Evolutionary conservation across 2,888 invertebrate species (phyloP), one percentile per base, ranked within the genome.

Genomic region (Apeira syringaria): DNA sequence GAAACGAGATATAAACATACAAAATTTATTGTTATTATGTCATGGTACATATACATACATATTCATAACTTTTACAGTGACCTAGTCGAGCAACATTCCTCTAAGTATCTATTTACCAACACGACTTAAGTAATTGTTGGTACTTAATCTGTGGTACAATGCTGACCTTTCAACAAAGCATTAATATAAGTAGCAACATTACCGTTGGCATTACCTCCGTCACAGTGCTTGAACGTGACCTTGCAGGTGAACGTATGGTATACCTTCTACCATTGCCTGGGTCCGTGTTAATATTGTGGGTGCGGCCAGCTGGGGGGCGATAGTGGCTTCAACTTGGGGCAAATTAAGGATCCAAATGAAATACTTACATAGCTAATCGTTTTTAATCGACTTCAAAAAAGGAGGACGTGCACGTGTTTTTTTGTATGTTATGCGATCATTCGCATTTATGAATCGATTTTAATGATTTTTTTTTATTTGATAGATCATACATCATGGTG

Each of bases 171-270:
- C 32, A 45, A 49, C 51, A 32, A 45, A 59, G 56, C 61, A 64
- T 70, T 70, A 61, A 60, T 68, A 68, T 69, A 52, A 64, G 70
- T 61, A 59, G 61, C 56, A 48, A 28, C 11, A 27, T 43, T 36
- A 30, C 30, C 29, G 27, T 36, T 28, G 13, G 56, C 45, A 55
- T 61, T 52, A 61, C 60, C 57, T 52, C 62, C 57, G 53, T 64
- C 62, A 65, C 54, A 66, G 52, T 53, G 62, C 41, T 59, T 72
- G 76, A 52, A 78, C 72, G 68, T 82, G 80, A 83, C 83, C 83
- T 85, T 84, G 68, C 44, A 60, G 61, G 80, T 74, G 77, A 81
- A 75, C 62, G 80, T 72, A 61, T 58, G 53, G 56, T 40, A 38
- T 45, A 49, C 39, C 9, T 18, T 32, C 26, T 34, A 39, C 20